phyloP scores from a whole-genome alignment of 2,888 invertebrate genomes.

The Oxyteleia sp. region DNA sequence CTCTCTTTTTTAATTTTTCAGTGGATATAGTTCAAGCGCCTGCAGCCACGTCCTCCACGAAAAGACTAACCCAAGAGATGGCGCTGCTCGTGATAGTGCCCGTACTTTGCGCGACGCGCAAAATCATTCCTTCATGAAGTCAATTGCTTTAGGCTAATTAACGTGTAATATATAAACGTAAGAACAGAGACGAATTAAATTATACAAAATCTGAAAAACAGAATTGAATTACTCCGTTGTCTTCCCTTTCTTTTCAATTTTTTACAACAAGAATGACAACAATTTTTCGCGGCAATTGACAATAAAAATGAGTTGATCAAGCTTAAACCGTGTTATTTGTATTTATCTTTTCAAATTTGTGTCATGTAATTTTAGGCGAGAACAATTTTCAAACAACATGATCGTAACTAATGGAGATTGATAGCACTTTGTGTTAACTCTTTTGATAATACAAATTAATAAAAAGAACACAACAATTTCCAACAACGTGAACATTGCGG shows the following conservation, averaged over 20 bases:
- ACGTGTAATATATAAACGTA: conserved; percentile 61
- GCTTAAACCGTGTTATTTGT: conserved; percentile 10
- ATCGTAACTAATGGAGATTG: neutral
- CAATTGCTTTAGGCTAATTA: conserved; percentile 85
- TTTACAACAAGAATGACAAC: neutral
- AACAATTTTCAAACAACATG: neutral
- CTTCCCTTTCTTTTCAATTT: neutral
- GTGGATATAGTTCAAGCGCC: conserved; percentile 72
- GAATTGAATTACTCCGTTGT: neutral
- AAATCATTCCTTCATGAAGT: conserved; percentile 85
- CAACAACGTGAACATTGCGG: neutral
- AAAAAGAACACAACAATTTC: neutral
- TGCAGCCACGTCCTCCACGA: conserved; percentile 77
- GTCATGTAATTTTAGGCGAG: neutral
- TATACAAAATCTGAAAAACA: conserved; percentile 55
- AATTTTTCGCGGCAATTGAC: conserved; percentile 5
- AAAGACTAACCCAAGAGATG: conserved; percentile 77
- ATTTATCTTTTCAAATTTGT: too few species aligned
- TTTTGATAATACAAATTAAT: neutral
- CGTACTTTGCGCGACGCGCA: conserved; percentile 81
- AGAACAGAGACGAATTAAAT: conserved; percentile 66
- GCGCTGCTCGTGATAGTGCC: conserved; percentile 78
- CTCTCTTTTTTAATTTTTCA: too few species aligned
- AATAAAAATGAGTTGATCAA: conserved; percentile 15
- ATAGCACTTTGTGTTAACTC: neutral